Evolutionary conservation across 2,797 vertebrate species (phyloP).

Genomic region (Microcaecilia unicolor): DNA sequence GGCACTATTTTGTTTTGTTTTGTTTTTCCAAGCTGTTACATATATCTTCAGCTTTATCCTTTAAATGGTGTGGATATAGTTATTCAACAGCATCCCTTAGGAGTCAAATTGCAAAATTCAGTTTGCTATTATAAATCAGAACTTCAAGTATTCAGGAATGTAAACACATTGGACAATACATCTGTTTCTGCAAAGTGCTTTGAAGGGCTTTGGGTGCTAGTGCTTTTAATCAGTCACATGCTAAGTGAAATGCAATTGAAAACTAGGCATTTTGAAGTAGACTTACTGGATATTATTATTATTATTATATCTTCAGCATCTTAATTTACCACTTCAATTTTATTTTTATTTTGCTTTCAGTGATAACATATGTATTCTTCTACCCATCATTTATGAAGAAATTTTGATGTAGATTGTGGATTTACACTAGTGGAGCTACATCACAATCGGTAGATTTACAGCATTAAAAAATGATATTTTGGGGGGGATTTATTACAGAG

Average conservation of each 20-base stretch:
- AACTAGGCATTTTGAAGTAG: slow-evolving; percentile 67
- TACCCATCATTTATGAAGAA: slow-evolving; percentile 64
- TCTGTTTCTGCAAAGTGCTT: slow-evolving; percentile 36
- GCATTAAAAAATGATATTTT: slow-evolving; percentile 81
- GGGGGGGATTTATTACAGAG: slow-evolving; percentile 76
- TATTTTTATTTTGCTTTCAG: slow-evolving; percentile 40
- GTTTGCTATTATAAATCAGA: too few species aligned
- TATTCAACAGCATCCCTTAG: too few species aligned
- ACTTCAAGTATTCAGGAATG: slow-evolving; percentile 35
- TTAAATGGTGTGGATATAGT: too few species aligned
- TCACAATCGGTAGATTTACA: slow-evolving; percentile 94
- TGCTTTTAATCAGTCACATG: slow-evolving; percentile 64
- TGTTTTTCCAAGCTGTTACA: too few species aligned
- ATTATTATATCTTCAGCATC: slow-evolving; percentile 56
- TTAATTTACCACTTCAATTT: slow-evolving; percentile 56
- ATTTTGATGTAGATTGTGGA: slow-evolving; percentile 85
- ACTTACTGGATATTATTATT: slow-evolving; percentile 64
- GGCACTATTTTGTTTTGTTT: too few species aligned
- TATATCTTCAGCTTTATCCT: too few species aligned
- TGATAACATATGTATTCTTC: slow-evolving; percentile 64
- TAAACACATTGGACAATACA: slow-evolving; percentile 53
- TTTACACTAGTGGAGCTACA: slow-evolving; percentile 84
- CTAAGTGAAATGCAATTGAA: slow-evolving; percentile 62
- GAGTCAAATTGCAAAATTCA: too few species aligned
- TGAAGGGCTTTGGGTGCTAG: slow-evolving; percentile 39